A percentile compares a stretch with the other conserved stretches of the same genome.
These are phyloP conservation scores for Clarias platycephalus DNA, from an alignment of 2,797 vertebrate genomes.

Conservation along the genomic window DNA sequence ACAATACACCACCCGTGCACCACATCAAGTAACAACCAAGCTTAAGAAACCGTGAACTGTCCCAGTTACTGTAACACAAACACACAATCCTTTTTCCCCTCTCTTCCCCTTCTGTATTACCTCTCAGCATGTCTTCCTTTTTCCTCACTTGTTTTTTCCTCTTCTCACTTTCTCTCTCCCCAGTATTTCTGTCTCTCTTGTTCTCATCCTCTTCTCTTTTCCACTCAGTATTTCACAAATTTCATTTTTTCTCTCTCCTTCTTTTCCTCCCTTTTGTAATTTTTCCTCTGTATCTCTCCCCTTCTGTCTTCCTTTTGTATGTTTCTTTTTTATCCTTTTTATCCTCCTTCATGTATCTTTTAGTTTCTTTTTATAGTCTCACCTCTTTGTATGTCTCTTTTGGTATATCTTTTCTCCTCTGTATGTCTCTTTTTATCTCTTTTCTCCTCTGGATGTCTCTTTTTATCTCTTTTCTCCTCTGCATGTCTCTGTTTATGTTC, in stretches of 20 bases:
- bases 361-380: too few species aligned
- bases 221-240: not conserved
- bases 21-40: not conserved
- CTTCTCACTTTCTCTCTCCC: not conserved
- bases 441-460: not conserved
- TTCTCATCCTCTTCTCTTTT: not conserved
- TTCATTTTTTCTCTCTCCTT: not conserved
- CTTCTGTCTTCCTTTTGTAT: not conserved
- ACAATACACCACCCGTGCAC: not conserved
- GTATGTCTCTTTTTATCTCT: not conserved
- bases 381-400: not conserved
- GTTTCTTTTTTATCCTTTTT: not conserved
- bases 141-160: not conserved
- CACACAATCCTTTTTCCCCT: not conserved
- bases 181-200: not conserved
- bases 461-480: not conserved
- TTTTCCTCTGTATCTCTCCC: not conserved
- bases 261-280: not conserved
- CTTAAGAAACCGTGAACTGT: not conserved
- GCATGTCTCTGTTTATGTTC: too few species aligned
- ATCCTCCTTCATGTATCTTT: too few species aligned
- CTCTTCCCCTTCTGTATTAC: not conserved
- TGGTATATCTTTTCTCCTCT: too few species aligned
- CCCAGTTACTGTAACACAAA: conserved; percentile 6
- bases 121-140: not conserved